Conservation (phyloP, 2,797 vertebrate genomes). For the Coregonus suidteri region DNA sequence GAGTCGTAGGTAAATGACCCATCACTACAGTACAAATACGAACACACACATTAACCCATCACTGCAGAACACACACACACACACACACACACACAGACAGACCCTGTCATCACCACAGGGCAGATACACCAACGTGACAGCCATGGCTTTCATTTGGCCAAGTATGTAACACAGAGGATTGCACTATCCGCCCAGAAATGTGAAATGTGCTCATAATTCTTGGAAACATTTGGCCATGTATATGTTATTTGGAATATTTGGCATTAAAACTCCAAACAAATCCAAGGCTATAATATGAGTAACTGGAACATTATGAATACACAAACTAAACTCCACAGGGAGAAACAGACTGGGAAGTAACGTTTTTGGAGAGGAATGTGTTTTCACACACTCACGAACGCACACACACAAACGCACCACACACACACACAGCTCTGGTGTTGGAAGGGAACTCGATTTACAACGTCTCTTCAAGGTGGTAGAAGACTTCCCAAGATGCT, state of each 20-base stretch:
- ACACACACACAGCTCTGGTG: conserved; percentile 33
- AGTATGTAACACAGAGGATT: neutral
- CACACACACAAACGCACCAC: too few species aligned
- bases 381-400: conserved; percentile 41
- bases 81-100: neutral
- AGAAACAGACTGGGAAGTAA: conserved; percentile 10
- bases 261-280: conserved; percentile 43
- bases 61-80: neutral
- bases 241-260: conserved; percentile 43
- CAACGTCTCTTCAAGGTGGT: conserved; percentile 58
- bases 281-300: conserved; percentile 38
- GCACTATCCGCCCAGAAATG: conserved; percentile 34
- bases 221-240: conserved; percentile 31
- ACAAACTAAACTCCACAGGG: too few species aligned
- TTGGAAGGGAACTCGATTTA: conserved; percentile 44
- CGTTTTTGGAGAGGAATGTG: conserved; percentile 64
- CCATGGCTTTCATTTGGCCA: conserved; percentile 31
- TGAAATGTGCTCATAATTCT: conserved; percentile 41
- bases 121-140: conserved; percentile 20
- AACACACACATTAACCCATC: conserved; percentile 48
- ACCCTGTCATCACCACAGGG: too few species aligned
- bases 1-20: conserved; percentile 98
- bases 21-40: conserved; percentile 84
- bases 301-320: neutral
- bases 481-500: conserved; percentile 58